Evolutionary conservation across 1,140 invertebrate species (phyloP).

Genomic region (Hylaeus volcanicus): DNA sequence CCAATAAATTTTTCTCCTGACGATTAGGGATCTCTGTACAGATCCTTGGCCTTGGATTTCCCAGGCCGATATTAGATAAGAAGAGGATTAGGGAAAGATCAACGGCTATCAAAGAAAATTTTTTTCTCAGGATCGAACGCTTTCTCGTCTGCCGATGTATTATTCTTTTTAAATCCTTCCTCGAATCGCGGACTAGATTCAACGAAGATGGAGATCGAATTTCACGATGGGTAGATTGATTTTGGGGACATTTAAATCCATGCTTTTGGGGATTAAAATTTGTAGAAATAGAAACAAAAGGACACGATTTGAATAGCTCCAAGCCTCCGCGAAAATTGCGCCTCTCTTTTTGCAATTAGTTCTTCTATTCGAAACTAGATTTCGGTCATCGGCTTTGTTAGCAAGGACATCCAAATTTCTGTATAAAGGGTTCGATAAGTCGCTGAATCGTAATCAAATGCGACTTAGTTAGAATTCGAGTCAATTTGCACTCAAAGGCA

Average conservation of each 20-base stretch:
- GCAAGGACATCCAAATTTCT: neutral
- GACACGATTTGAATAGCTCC: no score
- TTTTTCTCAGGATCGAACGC: neutral
- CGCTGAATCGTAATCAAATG: slow-evolving; percentile 12
- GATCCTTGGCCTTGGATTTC: slow-evolving; percentile 27
- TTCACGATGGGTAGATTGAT: neutral
- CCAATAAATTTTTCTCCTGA: slow-evolving; percentile 4
- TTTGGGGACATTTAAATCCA: neutral
- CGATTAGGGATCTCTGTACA: slow-evolving; percentile 27
- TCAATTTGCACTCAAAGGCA: slow-evolving; percentile 16
- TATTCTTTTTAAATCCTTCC: neutral
- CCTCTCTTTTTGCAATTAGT: slow-evolving; percentile 29
- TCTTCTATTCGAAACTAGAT: neutral
- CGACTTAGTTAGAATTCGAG: neutral
- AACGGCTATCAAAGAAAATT: neutral
- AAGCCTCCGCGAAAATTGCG: neutral
- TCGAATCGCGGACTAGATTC: neutral
- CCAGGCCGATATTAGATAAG: slow-evolving; percentile 1
- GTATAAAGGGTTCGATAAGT: neutral
- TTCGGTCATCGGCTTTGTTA: slow-evolving; percentile 17
- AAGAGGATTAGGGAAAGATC: neutral
- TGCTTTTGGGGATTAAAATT: neutral
- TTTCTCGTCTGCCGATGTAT: neutral
- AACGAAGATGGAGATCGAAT: neutral
- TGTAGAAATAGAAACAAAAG: neutral